A percentile compares a stretch with the other conserved stretches of the same genome.
Evolutionary conservation across 2,797 vertebrate genomes (phyloP).

Genomic region (Spea hammondii): DNA sequence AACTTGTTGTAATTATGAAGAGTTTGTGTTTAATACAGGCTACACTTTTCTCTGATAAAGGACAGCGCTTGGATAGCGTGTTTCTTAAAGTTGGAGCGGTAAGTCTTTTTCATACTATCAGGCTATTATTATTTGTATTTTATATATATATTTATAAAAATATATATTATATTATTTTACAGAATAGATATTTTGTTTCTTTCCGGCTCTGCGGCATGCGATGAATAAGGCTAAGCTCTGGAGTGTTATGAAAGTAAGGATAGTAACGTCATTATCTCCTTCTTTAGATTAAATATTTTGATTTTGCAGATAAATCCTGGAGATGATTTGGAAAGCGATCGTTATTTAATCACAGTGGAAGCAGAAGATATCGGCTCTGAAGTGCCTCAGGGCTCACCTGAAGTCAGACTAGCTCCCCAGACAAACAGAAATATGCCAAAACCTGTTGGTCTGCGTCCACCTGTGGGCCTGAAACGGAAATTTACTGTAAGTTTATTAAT

Average conservation of each 20-base stretch:
- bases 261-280: too few species aligned
- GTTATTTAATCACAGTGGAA: slow-evolving; percentile 72
- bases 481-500: slow-evolving; percentile 57
- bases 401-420: slow-evolving; percentile 21
- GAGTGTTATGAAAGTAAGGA: too few species aligned
- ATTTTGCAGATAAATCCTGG: slow-evolving; percentile 66
- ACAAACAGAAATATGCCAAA: slow-evolving; percentile 27
- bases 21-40: slow-evolving; percentile 62
- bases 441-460: slow-evolving; percentile 54
- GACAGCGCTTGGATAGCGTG: slow-evolving; percentile 69
- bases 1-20: background rate
- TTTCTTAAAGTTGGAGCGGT: slow-evolving; percentile 70
- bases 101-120: slow-evolving; percentile 28
- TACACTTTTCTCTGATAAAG: slow-evolving; percentile 70
- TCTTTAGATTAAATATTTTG: background rate
- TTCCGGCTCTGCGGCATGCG: background rate
- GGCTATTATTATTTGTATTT: background rate
- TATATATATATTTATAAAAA: background rate
- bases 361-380: slow-evolving; percentile 54
- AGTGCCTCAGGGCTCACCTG: slow-evolving; percentile 9
- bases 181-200: background rate
- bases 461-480: slow-evolving; percentile 71
- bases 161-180: background rate
- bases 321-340: slow-evolving; percentile 71
- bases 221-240: too few species aligned